Evolutionary conservation across 2,888 invertebrate genomes (phyloP), one percentile per base, ranked within the genome.

Genomic region (Epinotia brunnichana): DNA sequence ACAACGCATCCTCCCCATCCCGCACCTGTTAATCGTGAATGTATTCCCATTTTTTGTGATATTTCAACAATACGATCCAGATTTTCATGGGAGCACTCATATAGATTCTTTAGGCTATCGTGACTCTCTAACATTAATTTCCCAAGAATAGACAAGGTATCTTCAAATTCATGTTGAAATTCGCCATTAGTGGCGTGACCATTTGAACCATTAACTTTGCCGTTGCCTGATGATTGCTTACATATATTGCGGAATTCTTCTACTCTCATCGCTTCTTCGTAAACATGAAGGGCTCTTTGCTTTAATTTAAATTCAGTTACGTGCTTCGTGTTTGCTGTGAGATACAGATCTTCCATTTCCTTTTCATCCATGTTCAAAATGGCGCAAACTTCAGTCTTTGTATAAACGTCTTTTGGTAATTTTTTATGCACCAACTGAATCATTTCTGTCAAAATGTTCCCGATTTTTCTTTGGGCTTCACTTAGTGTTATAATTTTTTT

Each of bases 1-100:
- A 99, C 98, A 69, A 96, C 95, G 88, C 99, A 99, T 5, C 99
- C 99, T 51, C 99, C 99, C 99, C 99, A 99, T 94, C 98, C 98
- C 41, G 99, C 99, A 48, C 99, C 99, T 1, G 99, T 99, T 53
- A 99, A 93, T 66, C 99, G 95, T n/a, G 97, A 97, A 56, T 98
- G 97, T n/a, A 96, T 91, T 29, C 95, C 94, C 74, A 95, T 92
- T 64, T 95, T 95, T 74, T 94, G 93, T 10, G 97, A 97, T 82
- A 96, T 88, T 41, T 95, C 93, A 21, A 98, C 97, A 24, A 99
- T 94, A 71, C 94, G 91, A 87, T 99, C 98, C 77, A 99, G 94
- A 81, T 96, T 95, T 1, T 95, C 94, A 91, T 98, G 98, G 71
- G 99, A 99, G 89, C 99, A 99, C 86, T 99, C 97, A 87, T 98